Evolutionary conservation across 2,113 vertebrate species (phyloP).

Genomic region (Eudyptes chrysolophus): DNA sequence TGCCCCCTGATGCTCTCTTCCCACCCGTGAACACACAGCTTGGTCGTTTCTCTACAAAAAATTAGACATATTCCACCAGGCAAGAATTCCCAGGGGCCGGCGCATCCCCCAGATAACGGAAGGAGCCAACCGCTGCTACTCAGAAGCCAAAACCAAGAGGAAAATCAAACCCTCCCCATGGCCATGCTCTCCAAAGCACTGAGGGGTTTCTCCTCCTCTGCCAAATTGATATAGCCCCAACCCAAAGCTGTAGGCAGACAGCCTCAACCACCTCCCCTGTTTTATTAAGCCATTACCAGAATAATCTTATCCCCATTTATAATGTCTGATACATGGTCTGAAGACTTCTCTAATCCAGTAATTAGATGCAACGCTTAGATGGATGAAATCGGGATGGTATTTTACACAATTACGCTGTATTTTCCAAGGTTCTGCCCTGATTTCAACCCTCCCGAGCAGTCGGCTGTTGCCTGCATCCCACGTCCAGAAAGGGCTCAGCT

Average conservation of each 20-base stretch:
- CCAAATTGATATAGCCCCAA: slow-evolving; percentile 68
- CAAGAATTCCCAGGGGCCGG: neutral
- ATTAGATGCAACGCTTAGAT: slow-evolving; percentile 70
- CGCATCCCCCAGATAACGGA: slow-evolving; percentile 11
- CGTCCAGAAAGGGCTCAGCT: neutral
- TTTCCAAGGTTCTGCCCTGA: slow-evolving; percentile 29
- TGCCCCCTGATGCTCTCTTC: neutral
- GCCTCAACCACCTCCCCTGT: slow-evolving; percentile 70
- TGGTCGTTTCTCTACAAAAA: neutral
- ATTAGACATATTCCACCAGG: neutral
- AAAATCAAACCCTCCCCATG: slow-evolving; percentile 52
- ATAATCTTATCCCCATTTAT: slow-evolving; percentile 80
- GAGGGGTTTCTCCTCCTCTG: neutral
- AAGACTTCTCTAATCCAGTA: slow-evolving; percentile 76
- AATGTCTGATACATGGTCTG: slow-evolving; percentile 74
- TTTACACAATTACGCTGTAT: slow-evolving; percentile 21
- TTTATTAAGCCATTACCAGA: slow-evolving; percentile 83
- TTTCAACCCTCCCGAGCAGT: neutral
- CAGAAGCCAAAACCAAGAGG: slow-evolving; percentile 52
- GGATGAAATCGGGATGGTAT: slow-evolving; percentile 58
- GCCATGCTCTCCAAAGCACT: slow-evolving; percentile 25
- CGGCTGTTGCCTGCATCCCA: neutral
- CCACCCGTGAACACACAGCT: neutral
- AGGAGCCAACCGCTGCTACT: slow-evolving; percentile 18
- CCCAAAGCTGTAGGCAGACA: slow-evolving; percentile 71